Evolutionary conservation across 2,113 vertebrate genomes (phyloP).

Genomic region (Anarrhichthys ocellatus): DNA sequence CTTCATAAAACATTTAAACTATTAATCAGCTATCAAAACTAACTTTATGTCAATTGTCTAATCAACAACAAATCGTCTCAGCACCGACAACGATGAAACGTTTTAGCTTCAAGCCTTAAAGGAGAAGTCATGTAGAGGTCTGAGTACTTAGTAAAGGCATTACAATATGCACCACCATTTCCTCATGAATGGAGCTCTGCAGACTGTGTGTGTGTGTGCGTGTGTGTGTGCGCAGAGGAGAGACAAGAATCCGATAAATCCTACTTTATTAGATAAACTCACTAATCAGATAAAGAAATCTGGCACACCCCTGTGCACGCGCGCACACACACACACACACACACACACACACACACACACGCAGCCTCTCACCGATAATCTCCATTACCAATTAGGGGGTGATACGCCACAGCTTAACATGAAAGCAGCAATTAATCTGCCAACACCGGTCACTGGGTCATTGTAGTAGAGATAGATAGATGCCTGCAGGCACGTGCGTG

Average conservation of each 20-base stretch:
- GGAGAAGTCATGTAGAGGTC: background rate
- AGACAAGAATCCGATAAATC: slow-evolving; percentile 63
- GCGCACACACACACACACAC: background rate
- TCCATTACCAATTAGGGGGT: slow-evolving; percentile 76
- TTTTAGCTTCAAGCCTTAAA: background rate
- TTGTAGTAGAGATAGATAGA: slow-evolving; percentile 24
- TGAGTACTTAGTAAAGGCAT: background rate
- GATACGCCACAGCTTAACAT: slow-evolving; percentile 72
- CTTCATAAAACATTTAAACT: background rate
- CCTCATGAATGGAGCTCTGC: slow-evolving; percentile 1
- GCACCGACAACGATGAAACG: background rate
- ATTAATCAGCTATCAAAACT: background rate
- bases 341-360: background rate
- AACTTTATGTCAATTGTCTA: background rate
- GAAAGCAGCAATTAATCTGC: slow-evolving; percentile 79
- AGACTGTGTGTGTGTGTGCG: background rate
- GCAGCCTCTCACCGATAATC: slow-evolving; percentile 76
- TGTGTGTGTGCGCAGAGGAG: slow-evolving; percentile 12
- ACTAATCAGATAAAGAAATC: slow-evolving; percentile 74
- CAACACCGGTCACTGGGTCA: slow-evolving; percentile 72
- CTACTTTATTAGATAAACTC: slow-evolving; percentile 78
- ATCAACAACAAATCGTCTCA: background rate
- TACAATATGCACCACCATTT: background rate
- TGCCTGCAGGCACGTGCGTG: slow-evolving; percentile 1
- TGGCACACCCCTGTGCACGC: slow-evolving; percentile 20